Evolutionary conservation across 92 coral and sea anemone species (phyloP), one percentile per base, ranked within the genome.

Genomic region (Montipora capitata): DNA sequence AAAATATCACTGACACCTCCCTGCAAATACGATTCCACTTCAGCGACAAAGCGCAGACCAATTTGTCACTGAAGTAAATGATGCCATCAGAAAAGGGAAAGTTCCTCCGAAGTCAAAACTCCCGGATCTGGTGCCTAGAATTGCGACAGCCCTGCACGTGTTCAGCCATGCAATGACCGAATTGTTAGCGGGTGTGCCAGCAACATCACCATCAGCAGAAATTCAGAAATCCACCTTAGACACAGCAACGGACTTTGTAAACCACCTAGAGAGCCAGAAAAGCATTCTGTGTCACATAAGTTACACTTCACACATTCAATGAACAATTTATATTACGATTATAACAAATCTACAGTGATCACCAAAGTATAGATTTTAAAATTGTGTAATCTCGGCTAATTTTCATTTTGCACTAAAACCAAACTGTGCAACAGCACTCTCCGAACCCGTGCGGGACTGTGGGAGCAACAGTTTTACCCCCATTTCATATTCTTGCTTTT

Each of bases 51-150:
- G 87, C 74, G 0, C 74, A 87, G 56, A 80, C 87, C 66, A 87
- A 72, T 13, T 45, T 45, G 51, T 45, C 0, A 7, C 51, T 4
- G 0, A 45, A 7, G 51, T 45, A 0, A 45, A 45, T 0, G 51
- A 45, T 4, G 51, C 51, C 0, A 45, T 45, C 51, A 45, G 51
- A 45, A 7, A 45, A 45, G 51, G 51, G 4, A 45, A 45, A 45
- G 51, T 45, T 7, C 51, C 51, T 7, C 51, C 51, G 7, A 45
- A 45, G 51, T 45, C 0, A 45, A 45, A 45, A 45, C 18, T 81
- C 13, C 91, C 91, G 1, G 91, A 87, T 13, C 73, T 87, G 10
- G 77, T 87, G 10, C 91, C 91, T 0, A 80, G 87, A 87, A 4
- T 80, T 54, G 91, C 91, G 10, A n/a, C 81, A 7, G 10, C 92